Conservation (phyloP, 2,797 vertebrate species). For the Notolepis coatsorum region DNA sequence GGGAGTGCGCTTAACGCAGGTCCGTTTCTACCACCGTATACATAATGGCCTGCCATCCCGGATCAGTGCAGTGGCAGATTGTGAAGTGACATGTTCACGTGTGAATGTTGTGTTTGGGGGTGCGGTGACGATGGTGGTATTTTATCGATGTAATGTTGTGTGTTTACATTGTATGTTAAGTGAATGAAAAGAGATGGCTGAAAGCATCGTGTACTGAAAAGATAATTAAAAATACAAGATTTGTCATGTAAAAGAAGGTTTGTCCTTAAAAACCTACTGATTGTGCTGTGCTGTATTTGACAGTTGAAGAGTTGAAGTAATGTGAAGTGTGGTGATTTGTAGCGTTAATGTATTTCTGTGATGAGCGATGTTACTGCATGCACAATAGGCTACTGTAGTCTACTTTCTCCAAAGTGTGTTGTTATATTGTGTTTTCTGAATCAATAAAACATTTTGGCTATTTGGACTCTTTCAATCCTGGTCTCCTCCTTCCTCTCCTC, state of each 20-base stretch:
- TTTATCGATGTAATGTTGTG: slow-evolving; percentile 1
- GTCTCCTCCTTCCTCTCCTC: neutral
- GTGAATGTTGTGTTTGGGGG: slow-evolving; percentile 27
- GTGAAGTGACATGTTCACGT: slow-evolving; percentile 3
- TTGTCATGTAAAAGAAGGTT: slow-evolving; percentile 20
- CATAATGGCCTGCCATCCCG: neutral
- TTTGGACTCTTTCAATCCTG: slow-evolving; percentile 22
- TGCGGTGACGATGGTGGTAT: slow-evolving; percentile 2
- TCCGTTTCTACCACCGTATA: neutral
- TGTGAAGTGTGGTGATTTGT: slow-evolving; percentile 4
- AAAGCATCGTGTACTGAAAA: neutral
- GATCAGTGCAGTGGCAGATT: neutral
- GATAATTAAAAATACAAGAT: slow-evolving; percentile 4
- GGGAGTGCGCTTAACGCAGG: neutral
- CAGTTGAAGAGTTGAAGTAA: slow-evolving; percentile 4
- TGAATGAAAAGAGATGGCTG: neutral
- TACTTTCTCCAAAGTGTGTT: slow-evolving; percentile 20
- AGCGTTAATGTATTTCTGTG: slow-evolving; percentile 12
- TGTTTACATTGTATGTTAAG: slow-evolving; percentile 24
- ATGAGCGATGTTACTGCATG: slow-evolving; percentile 24
- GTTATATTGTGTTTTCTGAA: slow-evolving; percentile 50
- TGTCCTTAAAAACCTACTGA: neutral
- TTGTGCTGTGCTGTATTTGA: slow-evolving; percentile 20
- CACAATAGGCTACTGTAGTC: slow-evolving; percentile 5
- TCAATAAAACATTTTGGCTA: slow-evolving; percentile 60